Evolutionary conservation across 2,797 vertebrate genomes (phyloP).

Genomic region (Acrossocheilus fasciatus): DNA sequence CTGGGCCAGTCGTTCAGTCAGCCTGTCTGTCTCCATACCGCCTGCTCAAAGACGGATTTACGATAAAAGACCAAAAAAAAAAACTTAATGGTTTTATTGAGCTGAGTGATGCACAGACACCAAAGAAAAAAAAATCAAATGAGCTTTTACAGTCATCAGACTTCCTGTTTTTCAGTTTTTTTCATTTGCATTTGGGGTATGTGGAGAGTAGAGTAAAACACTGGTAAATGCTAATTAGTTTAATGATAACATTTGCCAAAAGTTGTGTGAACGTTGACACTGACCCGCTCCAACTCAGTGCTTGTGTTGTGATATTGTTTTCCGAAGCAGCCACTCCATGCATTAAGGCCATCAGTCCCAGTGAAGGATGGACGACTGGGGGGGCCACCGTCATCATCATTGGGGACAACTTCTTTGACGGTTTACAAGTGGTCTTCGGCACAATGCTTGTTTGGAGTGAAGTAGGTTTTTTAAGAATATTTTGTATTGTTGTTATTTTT

Average conservation of each 20-base stretch:
- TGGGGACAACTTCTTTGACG: slow-evolving; percentile 97
- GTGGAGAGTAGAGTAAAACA: slow-evolving; percentile 22
- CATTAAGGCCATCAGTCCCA: slow-evolving; percentile 97
- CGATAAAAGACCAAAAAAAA: slow-evolving; percentile 63
- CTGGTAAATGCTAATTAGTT: slow-evolving; percentile 28
- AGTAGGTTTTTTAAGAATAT: slow-evolving; percentile 72
- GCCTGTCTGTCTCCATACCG: slow-evolving; percentile 67
- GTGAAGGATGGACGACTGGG: slow-evolving; percentile 95
- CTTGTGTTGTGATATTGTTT: slow-evolving; percentile 46
- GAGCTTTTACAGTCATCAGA: slow-evolving; percentile 53
- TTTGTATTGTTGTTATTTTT: not conserved
- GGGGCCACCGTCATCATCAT: slow-evolving; percentile 97
- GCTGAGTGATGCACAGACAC: slow-evolving; percentile 66
- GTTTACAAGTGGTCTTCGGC: slow-evolving; percentile 94
- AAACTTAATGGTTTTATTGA: slow-evolving; percentile 66
- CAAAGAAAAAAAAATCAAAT: slow-evolving; percentile 49
- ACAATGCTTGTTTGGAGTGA: slow-evolving; percentile 96
- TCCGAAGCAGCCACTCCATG: slow-evolving; percentile 92
- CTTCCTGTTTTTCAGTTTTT: slow-evolving; percentile 47
- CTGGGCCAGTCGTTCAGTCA: slow-evolving; percentile 54
- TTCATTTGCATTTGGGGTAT: slow-evolving; percentile 8
- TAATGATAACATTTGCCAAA: slow-evolving; percentile 20
- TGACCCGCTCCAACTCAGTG: not conserved
- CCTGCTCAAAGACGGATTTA: slow-evolving; percentile 62
- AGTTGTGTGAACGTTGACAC: not conserved